phyloP scores from a whole-genome alignment of 1,140 invertebrate genomes.

The Colletes latitarsis region DNA sequence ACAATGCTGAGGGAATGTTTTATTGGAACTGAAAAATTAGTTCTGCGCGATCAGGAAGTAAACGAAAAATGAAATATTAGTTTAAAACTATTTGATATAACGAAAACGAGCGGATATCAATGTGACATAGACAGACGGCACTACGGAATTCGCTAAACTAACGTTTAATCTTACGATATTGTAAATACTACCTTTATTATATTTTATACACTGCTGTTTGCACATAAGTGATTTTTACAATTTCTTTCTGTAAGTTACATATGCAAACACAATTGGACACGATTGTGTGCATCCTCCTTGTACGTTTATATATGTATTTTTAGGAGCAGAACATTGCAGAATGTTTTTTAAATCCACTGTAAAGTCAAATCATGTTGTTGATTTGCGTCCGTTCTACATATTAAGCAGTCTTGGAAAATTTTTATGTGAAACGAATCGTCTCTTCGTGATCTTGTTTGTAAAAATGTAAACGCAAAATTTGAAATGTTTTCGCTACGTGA shows the following conservation, averaged over 20 bases:
- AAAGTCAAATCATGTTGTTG: conserved; percentile 14
- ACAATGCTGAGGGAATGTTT: too few species aligned
- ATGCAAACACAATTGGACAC: conserved; percentile 21
- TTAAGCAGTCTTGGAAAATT: neutral
- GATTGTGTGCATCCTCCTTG: conserved; percentile 35
- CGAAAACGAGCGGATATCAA: conserved; percentile 29
- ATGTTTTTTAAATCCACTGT: conserved; percentile 22
- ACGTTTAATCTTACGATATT: conserved; percentile 52
- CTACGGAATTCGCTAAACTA: conserved; percentile 55
- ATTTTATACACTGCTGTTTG: conserved; percentile 65
- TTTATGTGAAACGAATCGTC: conserved; percentile 15
- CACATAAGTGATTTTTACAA: conserved; percentile 56
- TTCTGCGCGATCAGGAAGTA: neutral
- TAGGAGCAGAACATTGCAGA: conserved; percentile 32
- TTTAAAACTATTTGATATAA: conserved; percentile 3
- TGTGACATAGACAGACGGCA: conserved; percentile 56
- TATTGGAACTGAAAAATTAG: neutral
- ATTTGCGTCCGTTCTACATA: neutral
- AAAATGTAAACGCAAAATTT: conserved; percentile 10
- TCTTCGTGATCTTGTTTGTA: conserved; percentile 23
- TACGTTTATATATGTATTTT: conserved; percentile 37
- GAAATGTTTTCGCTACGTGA: neutral
- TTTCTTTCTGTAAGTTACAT: conserved; percentile 53
- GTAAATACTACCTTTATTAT: conserved; percentile 62
- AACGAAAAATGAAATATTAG: neutral